Base-by-base conservation (phyloP, 2,113 vertebrate genomes). In the Hemichromis elongatus region DNA sequence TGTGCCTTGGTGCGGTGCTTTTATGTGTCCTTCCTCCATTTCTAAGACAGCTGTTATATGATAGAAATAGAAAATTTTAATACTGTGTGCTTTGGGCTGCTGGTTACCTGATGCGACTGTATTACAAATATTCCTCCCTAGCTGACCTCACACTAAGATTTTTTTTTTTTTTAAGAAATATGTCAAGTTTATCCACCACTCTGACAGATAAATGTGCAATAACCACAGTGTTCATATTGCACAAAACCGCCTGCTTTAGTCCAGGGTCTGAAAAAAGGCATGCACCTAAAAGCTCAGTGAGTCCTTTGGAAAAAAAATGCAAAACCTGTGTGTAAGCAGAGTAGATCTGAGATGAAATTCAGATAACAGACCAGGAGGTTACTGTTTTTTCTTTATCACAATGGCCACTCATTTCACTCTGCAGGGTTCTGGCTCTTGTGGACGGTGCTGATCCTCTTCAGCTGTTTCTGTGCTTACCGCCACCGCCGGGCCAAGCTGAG, bases 361-460 rank as follows among this genome's bases (percentile, higher is more conserved):
- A 75, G 18, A 11, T 52, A 75, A 52, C 26, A 50, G 9, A 75
- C 18, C 45, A 13, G 45, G 30, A 52, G 70, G 45, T 30, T 75
- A 33, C 26, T 75, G 70, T 50, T 75, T 66, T 50, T 21, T 57
- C 56, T 68, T 78, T 9, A 47, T 57, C 5, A 47, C 13, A 2
- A 26, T 50, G 47, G 47, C 47, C 5, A 19, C 63, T 85, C 1
- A 75, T 86, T 87, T 88, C 55, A 84, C 33, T 11, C 55, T 85
- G 37, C 95, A 99, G 98, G 98, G 98, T 99, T 99, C 96, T 99
- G 98, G 98, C 95, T 99, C 35, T 96, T 99, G 88, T 98, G 98
- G 98, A 98, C 97, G 3, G 92, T 99, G 53, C 96, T 99, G 83
- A 98, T 99, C 94, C 96, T 99, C 81, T 97, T 99, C 93, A 98